These are phyloP conservation scores for Cylloceria caligata DNA, from an alignment of 2,888 invertebrate genomes.

Conservation along the genomic window DNA sequence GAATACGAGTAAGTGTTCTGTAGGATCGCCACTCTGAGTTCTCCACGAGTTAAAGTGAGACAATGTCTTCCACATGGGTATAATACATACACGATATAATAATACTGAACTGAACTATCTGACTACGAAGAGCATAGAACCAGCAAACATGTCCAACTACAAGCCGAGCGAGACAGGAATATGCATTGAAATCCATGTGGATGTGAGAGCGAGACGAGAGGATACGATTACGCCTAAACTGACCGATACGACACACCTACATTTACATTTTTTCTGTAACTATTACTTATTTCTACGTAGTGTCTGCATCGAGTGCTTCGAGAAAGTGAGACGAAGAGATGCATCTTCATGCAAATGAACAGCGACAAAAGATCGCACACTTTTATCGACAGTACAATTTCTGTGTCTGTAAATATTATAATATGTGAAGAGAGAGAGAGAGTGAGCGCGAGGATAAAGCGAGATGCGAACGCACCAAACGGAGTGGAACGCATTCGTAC, in stretches of 20 bases:
- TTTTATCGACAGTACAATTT: constrained; percentile 11
- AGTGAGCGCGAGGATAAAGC: constrained; percentile 46
- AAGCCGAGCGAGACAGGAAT: constrained; percentile 33
- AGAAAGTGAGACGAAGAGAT: constrained; percentile 51
- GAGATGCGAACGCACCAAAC: constrained; percentile 54
- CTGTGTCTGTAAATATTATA: constrained; percentile 39
- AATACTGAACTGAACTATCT: background rate
- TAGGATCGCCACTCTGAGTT: background rate
- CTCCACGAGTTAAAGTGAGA: background rate
- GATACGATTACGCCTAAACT: constrained; percentile 49
- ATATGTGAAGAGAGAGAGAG: constrained; percentile 44
- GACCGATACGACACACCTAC: constrained; percentile 46
- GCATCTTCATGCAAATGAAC: constrained; percentile 1
- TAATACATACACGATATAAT: background rate
- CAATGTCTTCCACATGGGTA: background rate
- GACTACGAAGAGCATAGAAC: background rate
- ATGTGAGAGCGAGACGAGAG: background rate
- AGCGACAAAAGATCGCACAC: constrained; percentile 13
- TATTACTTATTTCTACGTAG: constrained; percentile 6
- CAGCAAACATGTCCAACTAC: constrained; percentile 6
- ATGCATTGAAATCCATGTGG: constrained; percentile 30
- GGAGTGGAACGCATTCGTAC: constrained; percentile 55
- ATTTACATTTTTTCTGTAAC: constrained; percentile 35
- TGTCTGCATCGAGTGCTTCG: constrained; percentile 36
- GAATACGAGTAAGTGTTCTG: background rate